Percentiles rank a stretch among this genome's conserved stretches.
phyloP scores from a whole-genome alignment of 1,140 invertebrate species.

The Rhizoglyphus robini region DNA sequence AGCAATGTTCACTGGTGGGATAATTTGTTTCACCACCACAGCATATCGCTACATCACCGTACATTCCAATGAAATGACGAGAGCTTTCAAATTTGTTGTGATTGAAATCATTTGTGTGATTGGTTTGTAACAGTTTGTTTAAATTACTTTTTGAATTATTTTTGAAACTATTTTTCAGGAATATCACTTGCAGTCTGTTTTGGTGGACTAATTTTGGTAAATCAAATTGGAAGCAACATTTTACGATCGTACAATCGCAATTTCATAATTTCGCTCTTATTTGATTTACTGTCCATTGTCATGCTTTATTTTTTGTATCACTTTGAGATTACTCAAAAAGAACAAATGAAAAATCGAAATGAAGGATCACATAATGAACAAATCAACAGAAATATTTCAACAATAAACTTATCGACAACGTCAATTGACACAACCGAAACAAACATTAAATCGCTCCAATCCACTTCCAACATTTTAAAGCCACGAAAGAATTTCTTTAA shows the following conservation, averaged over 20 bases:
- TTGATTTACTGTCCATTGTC: too few species aligned
- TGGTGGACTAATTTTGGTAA: background rate
- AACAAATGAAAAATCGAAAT: background rate
- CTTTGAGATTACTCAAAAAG: conserved; percentile 1
- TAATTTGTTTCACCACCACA: background rate
- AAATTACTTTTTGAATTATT: background rate
- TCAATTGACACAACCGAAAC: background rate
- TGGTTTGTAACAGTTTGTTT: background rate
- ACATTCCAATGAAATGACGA: background rate
- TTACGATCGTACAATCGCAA: background rate
- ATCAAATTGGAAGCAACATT: background rate
- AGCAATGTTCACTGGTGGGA: background rate
- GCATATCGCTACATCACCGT: background rate
- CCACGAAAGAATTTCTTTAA: background rate
- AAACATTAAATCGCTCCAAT: background rate
- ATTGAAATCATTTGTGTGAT: background rate
- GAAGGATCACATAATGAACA: background rate
- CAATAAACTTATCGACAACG: background rate
- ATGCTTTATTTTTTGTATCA: too few species aligned
- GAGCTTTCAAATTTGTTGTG: background rate
- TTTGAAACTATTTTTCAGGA: background rate
- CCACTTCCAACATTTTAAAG: background rate
- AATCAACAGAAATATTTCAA: background rate
- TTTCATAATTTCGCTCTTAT: too few species aligned
- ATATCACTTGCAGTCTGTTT: background rate